Evolutionary conservation across 2,888 invertebrate species (phyloP).

Genomic region (Diarsia dahlii): DNA sequence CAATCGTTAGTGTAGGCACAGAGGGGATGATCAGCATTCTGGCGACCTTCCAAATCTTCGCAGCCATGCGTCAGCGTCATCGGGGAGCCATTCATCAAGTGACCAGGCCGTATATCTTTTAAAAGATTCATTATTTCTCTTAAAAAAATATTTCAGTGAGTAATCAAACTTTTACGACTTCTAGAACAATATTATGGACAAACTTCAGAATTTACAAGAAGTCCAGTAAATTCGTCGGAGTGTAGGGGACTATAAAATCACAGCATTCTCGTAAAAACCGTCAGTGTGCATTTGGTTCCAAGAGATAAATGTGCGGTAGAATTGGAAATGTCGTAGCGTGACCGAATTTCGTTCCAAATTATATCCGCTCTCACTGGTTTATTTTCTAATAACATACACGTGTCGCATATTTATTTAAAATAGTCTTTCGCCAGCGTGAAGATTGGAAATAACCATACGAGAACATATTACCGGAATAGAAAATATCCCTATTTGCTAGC

Average conservation of each 20-base stretch:
- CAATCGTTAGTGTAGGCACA: conserved; percentile 29
- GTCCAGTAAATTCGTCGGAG: neutral
- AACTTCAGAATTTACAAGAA: conserved; percentile 14
- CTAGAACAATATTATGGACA: neutral
- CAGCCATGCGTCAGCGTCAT: conserved; percentile 68
- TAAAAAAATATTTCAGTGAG: neutral
- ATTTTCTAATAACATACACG: conserved; percentile 26
- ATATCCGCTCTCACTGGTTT: neutral
- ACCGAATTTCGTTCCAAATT: conserved; percentile 26
- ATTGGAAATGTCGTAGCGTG: conserved; percentile 12
- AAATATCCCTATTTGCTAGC: neutral
- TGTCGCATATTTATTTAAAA: neutral
- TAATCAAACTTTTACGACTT: conserved; percentile 8
- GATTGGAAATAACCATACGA: neutral
- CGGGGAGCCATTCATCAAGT: conserved; percentile 61
- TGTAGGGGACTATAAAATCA: conserved; percentile 17
- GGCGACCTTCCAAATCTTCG: conserved; percentile 69
- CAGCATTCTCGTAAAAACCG: conserved; percentile 10
- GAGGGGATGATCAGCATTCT: conserved; percentile 47
- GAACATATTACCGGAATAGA: neutral
- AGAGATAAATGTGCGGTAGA: conserved; percentile 9
- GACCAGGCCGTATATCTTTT: conserved; percentile 23
- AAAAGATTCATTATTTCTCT: neutral
- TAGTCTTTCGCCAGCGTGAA: neutral
- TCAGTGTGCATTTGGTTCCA: conserved; percentile 13